Conservation (phyloP, 2,797 vertebrate species). For the Benthosema pterotum region DNA sequence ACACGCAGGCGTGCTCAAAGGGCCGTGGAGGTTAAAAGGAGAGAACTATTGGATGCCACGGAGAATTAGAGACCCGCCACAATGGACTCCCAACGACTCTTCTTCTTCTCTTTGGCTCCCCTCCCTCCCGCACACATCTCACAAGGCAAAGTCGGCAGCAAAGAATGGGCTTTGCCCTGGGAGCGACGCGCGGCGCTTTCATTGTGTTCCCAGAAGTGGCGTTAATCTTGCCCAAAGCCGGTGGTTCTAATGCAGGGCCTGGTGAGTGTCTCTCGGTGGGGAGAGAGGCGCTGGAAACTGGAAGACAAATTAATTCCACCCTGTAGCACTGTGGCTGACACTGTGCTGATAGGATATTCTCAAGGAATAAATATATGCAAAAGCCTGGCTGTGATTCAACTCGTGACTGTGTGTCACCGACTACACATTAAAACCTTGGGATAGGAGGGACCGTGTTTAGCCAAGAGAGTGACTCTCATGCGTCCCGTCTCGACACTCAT, state of each 20-base stretch:
- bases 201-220: slow-evolving; percentile 58
- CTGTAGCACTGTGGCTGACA: slow-evolving; percentile 37
- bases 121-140: slow-evolving; percentile 45
- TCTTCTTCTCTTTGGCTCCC: slow-evolving; percentile 28
- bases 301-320: slow-evolving; percentile 55
- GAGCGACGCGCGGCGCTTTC: slow-evolving; percentile 52
- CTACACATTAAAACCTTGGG: neutral
- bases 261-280: slow-evolving; percentile 60
- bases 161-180: slow-evolving; percentile 38
- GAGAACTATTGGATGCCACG: slow-evolving; percentile 41
- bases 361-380: slow-evolving; percentile 29
- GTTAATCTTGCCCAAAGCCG: slow-evolving; percentile 61
- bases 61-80: slow-evolving; percentile 35
- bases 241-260: slow-evolving; percentile 43
- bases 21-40: slow-evolving; percentile 4
- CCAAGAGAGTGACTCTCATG: no score
- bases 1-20: neutral
- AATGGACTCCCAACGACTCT: slow-evolving; percentile 11
- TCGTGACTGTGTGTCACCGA: slow-evolving; percentile 13
- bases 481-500: no score
- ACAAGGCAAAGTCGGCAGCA: slow-evolving; percentile 22
- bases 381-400: slow-evolving; percentile 21
- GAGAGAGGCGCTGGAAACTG: slow-evolving; percentile 31
- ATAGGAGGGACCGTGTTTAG: no score
- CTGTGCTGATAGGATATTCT: slow-evolving; percentile 38